phyloP scores from a whole-genome alignment of 2,113 vertebrate species.

The Scytalopus superciliaris region DNA sequence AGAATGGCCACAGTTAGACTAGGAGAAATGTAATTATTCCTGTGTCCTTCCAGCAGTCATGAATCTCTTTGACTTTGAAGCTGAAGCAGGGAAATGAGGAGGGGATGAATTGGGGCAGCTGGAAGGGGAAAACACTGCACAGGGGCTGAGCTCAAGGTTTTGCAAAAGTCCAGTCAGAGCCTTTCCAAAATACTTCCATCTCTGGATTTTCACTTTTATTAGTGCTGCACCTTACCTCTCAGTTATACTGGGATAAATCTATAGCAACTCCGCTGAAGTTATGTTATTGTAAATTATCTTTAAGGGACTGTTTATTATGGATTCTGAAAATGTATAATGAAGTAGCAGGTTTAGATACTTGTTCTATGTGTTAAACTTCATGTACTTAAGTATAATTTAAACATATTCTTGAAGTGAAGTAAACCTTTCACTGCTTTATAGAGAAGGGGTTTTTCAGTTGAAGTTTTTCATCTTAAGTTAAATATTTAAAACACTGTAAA shows the following conservation, averaged over 20 bases:
- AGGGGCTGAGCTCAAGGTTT: not conserved
- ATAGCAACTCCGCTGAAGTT: not conserved
- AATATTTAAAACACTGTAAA: not conserved
- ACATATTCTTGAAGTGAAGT: not conserved
- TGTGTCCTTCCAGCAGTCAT: not conserved
- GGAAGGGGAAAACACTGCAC: not conserved
- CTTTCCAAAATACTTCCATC: not conserved
- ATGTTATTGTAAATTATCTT: not conserved
- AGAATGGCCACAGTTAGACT: fast-evolving
- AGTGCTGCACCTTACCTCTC: not conserved
- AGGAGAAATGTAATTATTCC: not conserved
- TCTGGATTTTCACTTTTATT: not conserved
- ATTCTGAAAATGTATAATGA: not conserved
- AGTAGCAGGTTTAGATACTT: not conserved
- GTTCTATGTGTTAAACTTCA: not conserved
- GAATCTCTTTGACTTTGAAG: not conserved
- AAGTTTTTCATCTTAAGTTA: not conserved
- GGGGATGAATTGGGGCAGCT: not conserved
- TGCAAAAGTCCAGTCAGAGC: not conserved
- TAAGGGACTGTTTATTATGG: not conserved
- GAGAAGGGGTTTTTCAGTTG: not conserved
- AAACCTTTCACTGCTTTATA: not conserved
- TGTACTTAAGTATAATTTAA: not conserved
- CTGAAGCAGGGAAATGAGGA: not conserved
- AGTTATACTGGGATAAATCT: not conserved